These are phyloP conservation scores for Trididemnum clinides DNA, from an alignment of 23 tunicate species.

Conservation along the genomic window DNA sequence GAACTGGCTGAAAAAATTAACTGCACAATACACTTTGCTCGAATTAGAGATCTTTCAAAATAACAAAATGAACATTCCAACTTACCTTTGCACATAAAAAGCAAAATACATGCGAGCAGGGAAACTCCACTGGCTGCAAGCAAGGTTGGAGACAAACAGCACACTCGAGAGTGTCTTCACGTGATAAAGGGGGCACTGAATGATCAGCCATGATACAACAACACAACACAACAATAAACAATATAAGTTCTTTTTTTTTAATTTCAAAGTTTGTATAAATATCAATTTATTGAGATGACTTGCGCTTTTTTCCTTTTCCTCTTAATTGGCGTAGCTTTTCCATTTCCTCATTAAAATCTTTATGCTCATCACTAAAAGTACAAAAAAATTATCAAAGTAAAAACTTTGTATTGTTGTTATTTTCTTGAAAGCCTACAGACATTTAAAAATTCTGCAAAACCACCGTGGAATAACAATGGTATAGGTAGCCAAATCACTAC, in stretches of 20 bases:
- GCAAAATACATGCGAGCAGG: conserved; percentile 88
- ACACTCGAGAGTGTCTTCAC: conserved; percentile 54
- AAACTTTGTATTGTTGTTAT: background rate
- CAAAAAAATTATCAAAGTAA: too few relatives aligned
- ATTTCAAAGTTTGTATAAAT: background rate
- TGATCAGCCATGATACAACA: background rate
- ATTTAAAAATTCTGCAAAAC: too few relatives aligned
- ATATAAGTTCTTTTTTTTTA: too few relatives aligned
- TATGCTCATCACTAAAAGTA: conserved; percentile 37
- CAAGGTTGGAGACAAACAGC: conserved; percentile 83
- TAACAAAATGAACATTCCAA: background rate
- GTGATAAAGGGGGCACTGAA: background rate
- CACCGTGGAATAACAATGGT: too few relatives aligned
- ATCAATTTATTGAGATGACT: background rate
- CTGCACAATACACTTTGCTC: too few relatives aligned
- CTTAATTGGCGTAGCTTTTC: conserved; percentile 29
- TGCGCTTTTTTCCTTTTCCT: conserved; percentile 48
- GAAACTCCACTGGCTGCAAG: conserved; percentile 76
- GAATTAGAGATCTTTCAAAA: too few relatives aligned
- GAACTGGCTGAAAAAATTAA: too few relatives aligned
- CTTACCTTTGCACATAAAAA: conserved; percentile 83
- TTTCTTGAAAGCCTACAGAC: too few relatives aligned
- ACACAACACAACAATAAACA: too few relatives aligned
- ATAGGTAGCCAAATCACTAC: too few relatives aligned
- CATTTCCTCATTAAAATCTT: conserved; percentile 39